These are phyloP conservation scores for Carterocephalus palaemon DNA, from an alignment of 2,888 invertebrate genomes.

Conservation along the genomic window DNA sequence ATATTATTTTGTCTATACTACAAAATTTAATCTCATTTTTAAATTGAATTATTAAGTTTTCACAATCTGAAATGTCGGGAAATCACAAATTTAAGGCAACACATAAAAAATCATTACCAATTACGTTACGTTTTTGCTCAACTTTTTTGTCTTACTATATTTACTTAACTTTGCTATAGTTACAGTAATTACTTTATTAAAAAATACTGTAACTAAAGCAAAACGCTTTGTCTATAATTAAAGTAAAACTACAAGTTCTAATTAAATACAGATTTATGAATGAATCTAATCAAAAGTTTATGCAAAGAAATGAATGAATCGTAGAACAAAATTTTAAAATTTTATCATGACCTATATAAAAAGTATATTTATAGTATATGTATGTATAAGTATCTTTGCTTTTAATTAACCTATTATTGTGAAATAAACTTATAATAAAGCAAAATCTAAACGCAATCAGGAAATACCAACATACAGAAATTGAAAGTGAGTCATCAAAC, in stretches of 20 bases:
- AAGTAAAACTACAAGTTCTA: too few species aligned
- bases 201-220: too few species aligned
- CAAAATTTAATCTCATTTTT: too few species aligned
- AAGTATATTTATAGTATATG: too few species aligned
- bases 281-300: too few species aligned
- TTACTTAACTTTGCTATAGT: background rate
- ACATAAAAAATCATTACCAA: constrained; percentile 44
- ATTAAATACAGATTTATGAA: too few species aligned
- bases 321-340: too few species aligned
- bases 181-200: background rate
- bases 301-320: too few species aligned
- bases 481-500: constrained; percentile 20
- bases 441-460: constrained; percentile 16
- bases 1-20: too few species aligned
- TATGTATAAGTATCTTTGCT: too few species aligned
- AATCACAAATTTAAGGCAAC: constrained; percentile 33
- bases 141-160: background rate
- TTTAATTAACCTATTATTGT: background rate
- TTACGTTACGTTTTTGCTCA: constrained; percentile 41
- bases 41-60: background rate
- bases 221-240: too few species aligned
- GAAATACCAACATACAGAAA: constrained; percentile 15
- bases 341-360: too few species aligned
- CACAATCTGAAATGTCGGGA: constrained; percentile 1
- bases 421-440: background rate